Evolutionary conservation across 1,140 invertebrate genomes (phyloP).

Genomic region (Palaemon carinicauda): DNA sequence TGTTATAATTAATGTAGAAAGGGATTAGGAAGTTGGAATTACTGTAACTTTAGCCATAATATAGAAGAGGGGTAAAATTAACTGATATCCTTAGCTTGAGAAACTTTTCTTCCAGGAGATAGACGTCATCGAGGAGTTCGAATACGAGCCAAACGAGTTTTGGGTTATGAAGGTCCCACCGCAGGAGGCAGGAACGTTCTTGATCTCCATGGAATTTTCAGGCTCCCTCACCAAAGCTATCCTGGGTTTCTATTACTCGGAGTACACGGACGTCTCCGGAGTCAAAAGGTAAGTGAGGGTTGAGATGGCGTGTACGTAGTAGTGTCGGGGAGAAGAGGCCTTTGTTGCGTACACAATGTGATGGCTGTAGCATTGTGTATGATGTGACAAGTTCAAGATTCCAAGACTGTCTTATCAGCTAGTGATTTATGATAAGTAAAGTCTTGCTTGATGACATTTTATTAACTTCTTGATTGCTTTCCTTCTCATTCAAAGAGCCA

Average conservation of each 20-base stretch:
- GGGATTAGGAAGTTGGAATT: no score
- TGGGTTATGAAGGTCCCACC: slow-evolving; percentile 71
- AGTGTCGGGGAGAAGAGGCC: background rate
- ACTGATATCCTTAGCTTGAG: no score
- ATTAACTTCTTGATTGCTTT: no score
- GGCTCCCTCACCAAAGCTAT: slow-evolving; percentile 74
- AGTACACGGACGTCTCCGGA: slow-evolving; percentile 70
- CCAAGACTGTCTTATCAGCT: no score
- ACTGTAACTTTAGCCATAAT: no score
- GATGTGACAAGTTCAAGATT: no score
- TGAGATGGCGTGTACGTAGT: background rate
- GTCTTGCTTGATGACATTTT: no score
- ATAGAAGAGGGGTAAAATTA: no score
- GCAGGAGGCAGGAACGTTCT: slow-evolving; percentile 70
- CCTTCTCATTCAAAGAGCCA: no score
- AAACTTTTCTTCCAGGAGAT: slow-evolving; percentile 4
- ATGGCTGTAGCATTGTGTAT: no score
- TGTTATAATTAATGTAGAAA: no score
- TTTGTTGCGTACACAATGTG: background rate
- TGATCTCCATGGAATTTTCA: slow-evolving; percentile 73
- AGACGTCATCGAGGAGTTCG: slow-evolving; percentile 64
- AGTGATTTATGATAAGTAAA: no score
- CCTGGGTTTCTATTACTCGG: slow-evolving; percentile 81
- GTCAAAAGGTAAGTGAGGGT: background rate
- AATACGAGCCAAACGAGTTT: slow-evolving; percentile 72